These are phyloP conservation scores for Temnopleurus reevesii DNA, from an alignment of 53 echinoderm and acorn worm genomes.

Conservation along the genomic window DNA sequence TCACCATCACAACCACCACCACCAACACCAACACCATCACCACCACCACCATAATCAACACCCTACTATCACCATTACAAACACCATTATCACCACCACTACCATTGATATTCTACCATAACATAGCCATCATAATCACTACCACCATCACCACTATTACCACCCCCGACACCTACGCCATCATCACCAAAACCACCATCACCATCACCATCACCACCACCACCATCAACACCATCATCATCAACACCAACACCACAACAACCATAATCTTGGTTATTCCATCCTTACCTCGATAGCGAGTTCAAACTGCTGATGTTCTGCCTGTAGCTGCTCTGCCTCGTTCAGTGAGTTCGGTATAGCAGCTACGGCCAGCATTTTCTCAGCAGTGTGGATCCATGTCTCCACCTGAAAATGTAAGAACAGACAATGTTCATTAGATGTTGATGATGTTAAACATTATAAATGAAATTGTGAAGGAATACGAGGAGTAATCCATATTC, in stretches of 20 bases:
- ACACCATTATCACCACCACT: not conserved
- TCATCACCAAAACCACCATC: not conserved
- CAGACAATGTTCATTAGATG: no score
- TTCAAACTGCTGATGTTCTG: constrained; percentile 97
- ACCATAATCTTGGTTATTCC: not conserved
- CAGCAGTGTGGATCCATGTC: constrained; percentile 94
- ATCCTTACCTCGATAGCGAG: constrained; percentile 89
- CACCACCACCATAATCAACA: not conserved
- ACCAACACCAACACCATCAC: not conserved
- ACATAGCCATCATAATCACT: not conserved
- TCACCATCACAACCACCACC: not conserved
- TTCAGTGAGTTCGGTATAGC: constrained; percentile 88
- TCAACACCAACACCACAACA: not conserved
- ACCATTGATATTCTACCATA: not conserved
- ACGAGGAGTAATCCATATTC: no score
- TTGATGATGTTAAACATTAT: no score
- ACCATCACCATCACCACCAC: not conserved
- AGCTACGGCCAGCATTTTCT: constrained; percentile 88
- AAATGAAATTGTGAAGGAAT: no score
- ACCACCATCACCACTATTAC: not conserved
- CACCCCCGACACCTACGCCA: no score
- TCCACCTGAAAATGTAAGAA: constrained; percentile 71
- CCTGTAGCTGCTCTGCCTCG: constrained; percentile 93
- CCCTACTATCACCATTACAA: not conserved
- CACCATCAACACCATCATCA: not conserved